Conservation (phyloP, 2,113 vertebrate species). For the Muntiacus muntjak region DNA sequence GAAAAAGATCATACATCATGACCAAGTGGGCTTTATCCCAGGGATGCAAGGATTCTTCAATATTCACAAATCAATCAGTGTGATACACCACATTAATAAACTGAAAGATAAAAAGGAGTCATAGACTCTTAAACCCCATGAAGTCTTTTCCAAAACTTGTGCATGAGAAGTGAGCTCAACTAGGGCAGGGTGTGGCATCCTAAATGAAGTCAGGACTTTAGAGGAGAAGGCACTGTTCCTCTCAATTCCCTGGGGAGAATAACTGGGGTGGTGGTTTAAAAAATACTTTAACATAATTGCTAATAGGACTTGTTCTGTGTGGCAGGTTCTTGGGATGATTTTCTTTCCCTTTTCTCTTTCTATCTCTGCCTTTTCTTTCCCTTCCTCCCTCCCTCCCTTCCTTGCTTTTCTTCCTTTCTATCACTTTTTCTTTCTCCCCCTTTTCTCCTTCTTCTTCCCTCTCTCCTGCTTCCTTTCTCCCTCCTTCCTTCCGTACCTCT, state of each 20-base stretch:
- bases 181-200: neutral
- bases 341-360: neutral
- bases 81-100: neutral
- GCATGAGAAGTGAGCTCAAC: neutral
- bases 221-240: neutral
- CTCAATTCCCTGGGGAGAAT: neutral
- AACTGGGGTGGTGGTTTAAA: neutral
- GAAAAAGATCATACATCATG: neutral
- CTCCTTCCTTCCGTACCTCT: neutral
- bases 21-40: neutral
- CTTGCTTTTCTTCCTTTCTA: too few species aligned
- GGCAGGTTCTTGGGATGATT: neutral
- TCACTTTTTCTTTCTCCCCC: fast-evolving
- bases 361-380: neutral
- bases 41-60: neutral
- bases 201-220: neutral
- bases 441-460: too few species aligned
- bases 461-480: neutral
- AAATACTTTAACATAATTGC: neutral
- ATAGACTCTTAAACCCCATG: neutral
- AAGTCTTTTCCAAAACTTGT: neutral
- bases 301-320: neutral
- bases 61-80: neutral
- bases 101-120: neutral
- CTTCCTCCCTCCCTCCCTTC: too few species aligned